A percentile compares a stretch with the other conserved stretches of the same genome.
Conservation (phyloP, 2,888 invertebrate genomes). For the Slavum lentiscoides region DNA sequence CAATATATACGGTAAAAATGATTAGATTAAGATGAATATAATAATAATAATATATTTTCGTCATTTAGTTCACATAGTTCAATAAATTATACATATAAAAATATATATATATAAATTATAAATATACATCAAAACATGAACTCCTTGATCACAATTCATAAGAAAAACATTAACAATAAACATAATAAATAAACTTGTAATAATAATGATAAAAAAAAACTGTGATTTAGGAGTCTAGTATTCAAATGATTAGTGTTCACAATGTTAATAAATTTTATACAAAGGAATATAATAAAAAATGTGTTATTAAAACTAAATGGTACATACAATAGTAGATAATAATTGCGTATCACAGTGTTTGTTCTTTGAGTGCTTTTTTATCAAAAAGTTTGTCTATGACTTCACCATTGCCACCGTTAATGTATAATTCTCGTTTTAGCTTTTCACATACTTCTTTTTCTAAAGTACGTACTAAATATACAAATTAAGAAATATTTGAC, state of each 20-base stretch:
- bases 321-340: background rate
- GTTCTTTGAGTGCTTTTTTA: constrained; percentile 2
- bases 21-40: background rate
- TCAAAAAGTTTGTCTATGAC: constrained; percentile 35
- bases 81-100: background rate
- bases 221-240: background rate
- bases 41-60: background rate
- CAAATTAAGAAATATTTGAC: constrained; percentile 21
- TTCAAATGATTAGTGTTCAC: background rate
- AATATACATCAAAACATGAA: too few species aligned
- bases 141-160: too few species aligned
- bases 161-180: too few species aligned
- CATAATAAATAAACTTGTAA: too few species aligned
- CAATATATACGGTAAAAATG: background rate
- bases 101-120: background rate
- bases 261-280: background rate
- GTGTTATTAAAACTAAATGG: background rate
- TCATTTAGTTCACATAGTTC: background rate
- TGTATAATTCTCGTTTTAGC: constrained; percentile 40
- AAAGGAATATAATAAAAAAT: background rate
- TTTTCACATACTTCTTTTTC: constrained; percentile 48
- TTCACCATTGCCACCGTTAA: constrained; percentile 33
- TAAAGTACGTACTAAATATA: constrained; percentile 19
- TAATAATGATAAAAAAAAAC: too few species aligned
- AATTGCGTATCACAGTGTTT: constrained; percentile 34